Evolutionary conservation across 35 echinoderm and acorn worm species (phyloP).

Genomic region (Ptychodera flava): DNA sequence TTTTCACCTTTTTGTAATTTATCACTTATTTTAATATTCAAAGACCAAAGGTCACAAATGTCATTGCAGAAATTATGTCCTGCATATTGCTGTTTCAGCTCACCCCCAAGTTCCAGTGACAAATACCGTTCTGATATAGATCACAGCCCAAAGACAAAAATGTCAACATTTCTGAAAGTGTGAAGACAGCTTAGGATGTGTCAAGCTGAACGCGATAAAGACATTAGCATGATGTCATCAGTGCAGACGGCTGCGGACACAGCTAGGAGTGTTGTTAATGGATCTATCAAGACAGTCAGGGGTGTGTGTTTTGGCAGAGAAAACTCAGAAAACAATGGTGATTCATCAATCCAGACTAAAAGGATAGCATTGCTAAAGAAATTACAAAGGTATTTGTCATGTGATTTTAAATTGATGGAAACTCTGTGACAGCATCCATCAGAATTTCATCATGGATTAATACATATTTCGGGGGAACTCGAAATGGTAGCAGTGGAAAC

Average conservation of each 20-base stretch:
- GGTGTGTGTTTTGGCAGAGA: background rate
- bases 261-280: background rate
- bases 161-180: background rate
- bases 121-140: background rate
- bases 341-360: background rate
- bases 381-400: background rate
- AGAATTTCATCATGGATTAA: no score
- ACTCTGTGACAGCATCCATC: no score
- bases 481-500: no score
- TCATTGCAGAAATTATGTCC: no score
- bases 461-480: no score
- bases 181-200: background rate
- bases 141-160: background rate
- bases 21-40: no score
- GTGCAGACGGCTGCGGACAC: background rate
- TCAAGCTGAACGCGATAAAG: background rate
- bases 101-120: background rate
- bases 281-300: background rate
- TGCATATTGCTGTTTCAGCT: background rate
- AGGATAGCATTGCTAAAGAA: conserved; percentile 28
- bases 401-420: no score
- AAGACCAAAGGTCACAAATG: no score
- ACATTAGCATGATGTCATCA: background rate
- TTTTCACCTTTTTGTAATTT: no score
- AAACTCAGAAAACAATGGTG: background rate